Evolutionary conservation across 2,888 invertebrate genomes (phyloP).

Genomic region (Nomada ferruginata): DNA sequence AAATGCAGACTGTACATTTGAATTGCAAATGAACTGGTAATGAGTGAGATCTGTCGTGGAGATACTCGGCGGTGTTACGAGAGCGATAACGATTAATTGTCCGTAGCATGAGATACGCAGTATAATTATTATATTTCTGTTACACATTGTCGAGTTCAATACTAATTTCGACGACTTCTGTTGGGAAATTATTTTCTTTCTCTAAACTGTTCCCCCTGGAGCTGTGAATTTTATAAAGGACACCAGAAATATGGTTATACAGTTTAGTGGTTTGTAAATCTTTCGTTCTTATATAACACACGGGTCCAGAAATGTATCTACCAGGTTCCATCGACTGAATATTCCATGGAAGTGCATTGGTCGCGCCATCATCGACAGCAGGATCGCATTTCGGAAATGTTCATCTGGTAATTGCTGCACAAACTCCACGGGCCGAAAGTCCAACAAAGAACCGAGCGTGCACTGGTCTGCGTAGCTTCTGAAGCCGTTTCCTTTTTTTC

Average conservation of each 20-base stretch:
- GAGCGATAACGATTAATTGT: neutral
- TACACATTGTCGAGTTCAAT: too few species aligned
- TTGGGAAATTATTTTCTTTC: too few species aligned
- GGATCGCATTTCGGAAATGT: slow-evolving; percentile 46
- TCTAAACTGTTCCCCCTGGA: too few species aligned
- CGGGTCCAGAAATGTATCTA: neutral
- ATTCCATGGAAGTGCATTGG: neutral
- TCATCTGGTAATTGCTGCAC: slow-evolving; percentile 53
- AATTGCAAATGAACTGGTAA: neutral
- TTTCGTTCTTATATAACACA: neutral
- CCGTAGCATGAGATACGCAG: neutral
- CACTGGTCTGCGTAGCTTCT: slow-evolving; percentile 61
- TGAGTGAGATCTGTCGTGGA: neutral
- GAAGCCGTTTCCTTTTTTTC: slow-evolving; percentile 67
- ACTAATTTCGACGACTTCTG: too few species aligned
- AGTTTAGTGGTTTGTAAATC: too few species aligned
- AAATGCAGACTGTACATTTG: neutral
- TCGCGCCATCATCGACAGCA: neutral
- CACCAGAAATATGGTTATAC: too few species aligned
- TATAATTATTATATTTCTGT: too few species aligned
- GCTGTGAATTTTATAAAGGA: too few species aligned
- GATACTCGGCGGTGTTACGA: neutral
- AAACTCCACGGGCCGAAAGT: slow-evolving; percentile 52
- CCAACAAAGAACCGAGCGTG: slow-evolving; percentile 68
- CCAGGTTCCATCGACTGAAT: neutral